phyloP scores from a whole-genome alignment of 2,797 vertebrate species.

The Prunella strophiata region DNA sequence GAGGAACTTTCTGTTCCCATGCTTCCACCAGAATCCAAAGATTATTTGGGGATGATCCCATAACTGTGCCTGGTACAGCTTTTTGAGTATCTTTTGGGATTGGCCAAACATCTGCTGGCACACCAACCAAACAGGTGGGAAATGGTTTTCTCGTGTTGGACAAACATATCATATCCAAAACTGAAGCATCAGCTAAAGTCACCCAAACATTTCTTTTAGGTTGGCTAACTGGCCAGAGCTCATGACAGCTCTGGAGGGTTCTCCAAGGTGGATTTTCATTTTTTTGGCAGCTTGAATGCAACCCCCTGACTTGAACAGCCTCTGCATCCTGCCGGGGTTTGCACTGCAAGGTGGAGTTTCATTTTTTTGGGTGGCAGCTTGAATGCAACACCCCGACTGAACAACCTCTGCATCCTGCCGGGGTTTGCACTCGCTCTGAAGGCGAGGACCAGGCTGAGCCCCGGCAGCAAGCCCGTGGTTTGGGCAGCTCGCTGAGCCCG shows the following conservation, averaged over 20 bases:
- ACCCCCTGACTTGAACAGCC: fast-evolving
- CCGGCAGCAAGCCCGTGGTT: not conserved
- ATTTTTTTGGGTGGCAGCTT: not conserved
- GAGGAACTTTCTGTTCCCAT: not conserved
- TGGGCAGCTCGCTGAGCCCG: not conserved
- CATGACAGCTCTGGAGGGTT: fast-evolving
- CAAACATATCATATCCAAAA: not conserved
- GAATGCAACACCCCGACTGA: fast-evolving
- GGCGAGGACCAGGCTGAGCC: fast-evolving
- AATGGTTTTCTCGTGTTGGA: not conserved
- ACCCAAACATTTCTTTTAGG: not conserved
- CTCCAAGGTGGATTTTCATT: not conserved
- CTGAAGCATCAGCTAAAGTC: not conserved
- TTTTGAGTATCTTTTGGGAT: not conserved
- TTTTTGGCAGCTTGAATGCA: fast-evolving
- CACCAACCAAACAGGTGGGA: not conserved
- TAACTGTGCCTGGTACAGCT: not conserved
- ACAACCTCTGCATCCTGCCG: fast-evolving
- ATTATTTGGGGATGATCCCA: not conserved
- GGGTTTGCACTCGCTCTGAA: fast-evolving
- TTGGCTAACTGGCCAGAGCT: not conserved
- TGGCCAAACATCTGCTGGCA: not conserved
- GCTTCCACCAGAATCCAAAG: not conserved
- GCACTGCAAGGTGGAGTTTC: not conserved
- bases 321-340: fast-evolving